These are phyloP conservation scores for Oreochromis grahami DNA, from an alignment of 2,797 vertebrate species.

Conservation along the genomic window DNA sequence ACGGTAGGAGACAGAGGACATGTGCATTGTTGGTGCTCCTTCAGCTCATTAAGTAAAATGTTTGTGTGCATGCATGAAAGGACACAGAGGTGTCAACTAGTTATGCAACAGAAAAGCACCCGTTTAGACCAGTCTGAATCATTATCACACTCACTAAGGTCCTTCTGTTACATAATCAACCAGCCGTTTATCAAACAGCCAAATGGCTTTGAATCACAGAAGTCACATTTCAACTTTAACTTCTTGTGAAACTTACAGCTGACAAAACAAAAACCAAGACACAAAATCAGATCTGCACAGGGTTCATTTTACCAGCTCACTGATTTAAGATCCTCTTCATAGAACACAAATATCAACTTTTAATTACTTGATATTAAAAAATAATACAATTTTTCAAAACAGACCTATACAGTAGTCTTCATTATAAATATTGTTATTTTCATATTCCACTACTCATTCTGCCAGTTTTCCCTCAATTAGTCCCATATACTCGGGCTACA, in stretches of 20 bases:
- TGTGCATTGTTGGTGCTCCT: neutral
- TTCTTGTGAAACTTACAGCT: neutral
- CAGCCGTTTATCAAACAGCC: conserved; percentile 38
- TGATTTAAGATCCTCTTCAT: neutral
- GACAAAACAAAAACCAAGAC: neutral
- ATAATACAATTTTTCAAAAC: neutral
- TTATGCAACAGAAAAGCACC: conserved; percentile 53
- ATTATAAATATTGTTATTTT: neutral
- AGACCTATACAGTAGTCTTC: neutral
- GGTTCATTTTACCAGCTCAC: neutral
- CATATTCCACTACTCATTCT: neutral
- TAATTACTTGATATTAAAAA: neutral
- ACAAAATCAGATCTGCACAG: neutral
- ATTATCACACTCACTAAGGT: conserved; percentile 48
- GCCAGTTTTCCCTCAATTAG: neutral
- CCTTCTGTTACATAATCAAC: conserved; percentile 49
- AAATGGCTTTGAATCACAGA: conserved; percentile 17
- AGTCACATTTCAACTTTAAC: conserved; percentile 7
- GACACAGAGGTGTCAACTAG: conserved; percentile 47
- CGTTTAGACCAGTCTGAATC: conserved; percentile 51
- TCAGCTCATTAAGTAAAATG: conserved; percentile 9
- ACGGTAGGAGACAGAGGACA: neutral
- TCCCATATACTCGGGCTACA: accelerated
- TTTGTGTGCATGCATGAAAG: conserved; percentile 3
- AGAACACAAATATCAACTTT: neutral